Percentiles rank a stretch among this genome's conserved stretches.
phyloP scores from a whole-genome alignment of 2,797 vertebrate genomes.

The Scarus forsteni region DNA sequence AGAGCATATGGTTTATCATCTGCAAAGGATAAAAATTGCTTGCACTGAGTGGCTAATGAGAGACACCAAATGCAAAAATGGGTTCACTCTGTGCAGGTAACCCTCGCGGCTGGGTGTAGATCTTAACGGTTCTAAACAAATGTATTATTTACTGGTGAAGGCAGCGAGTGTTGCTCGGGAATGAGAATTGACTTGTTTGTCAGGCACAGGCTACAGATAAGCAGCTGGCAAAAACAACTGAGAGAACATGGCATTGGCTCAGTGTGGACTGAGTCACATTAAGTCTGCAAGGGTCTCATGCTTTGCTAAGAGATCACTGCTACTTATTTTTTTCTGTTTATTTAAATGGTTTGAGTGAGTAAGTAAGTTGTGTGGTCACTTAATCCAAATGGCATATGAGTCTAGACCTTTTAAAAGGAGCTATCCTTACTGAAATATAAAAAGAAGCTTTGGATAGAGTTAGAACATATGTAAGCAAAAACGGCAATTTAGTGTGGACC shows the following conservation, averaged over 20 bases:
- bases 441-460: not conserved
- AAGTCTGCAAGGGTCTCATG: constrained; percentile 4
- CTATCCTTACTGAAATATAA: not conserved
- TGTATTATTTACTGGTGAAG: constrained; percentile 53
- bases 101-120: constrained; percentile 24
- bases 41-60: constrained; percentile 10
- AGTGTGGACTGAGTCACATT: constrained; percentile 2
- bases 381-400: not conserved
- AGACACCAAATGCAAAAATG: constrained; percentile 30
- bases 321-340: not conserved
- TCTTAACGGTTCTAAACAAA: constrained; percentile 42
- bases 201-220: constrained; percentile 45
- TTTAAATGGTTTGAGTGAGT: not conserved
- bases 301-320: not conserved
- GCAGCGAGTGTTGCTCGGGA: constrained; percentile 33
- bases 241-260: constrained; percentile 5
- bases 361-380: not conserved
- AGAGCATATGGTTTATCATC: not conserved
- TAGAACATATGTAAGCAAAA: not conserved
- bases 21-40: not conserved
- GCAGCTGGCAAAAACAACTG: constrained; percentile 55
- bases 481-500: not conserved
- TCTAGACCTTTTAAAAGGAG: not conserved
- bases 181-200: constrained; percentile 66
- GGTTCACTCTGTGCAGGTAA: constrained; percentile 32